Evolutionary conservation across 2,888 invertebrate species (phyloP), one percentile per base, ranked within the genome.

Genomic region (Drosophila paucipuncta): DNA sequence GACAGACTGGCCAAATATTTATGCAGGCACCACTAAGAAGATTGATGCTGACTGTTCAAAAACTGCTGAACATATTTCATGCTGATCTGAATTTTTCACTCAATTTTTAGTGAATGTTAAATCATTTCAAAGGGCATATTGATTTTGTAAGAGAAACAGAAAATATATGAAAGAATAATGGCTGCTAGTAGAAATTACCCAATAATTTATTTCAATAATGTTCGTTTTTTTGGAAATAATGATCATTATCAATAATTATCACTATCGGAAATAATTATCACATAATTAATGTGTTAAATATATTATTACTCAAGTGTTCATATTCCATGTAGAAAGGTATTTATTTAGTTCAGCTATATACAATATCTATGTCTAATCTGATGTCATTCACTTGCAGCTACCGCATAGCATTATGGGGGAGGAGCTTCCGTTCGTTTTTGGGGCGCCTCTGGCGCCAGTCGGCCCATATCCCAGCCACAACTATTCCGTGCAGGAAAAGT

Each of bases 401-500:
- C 96, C 95, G 92, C 96, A 95, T 94, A 97, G 95, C 84, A 96
- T 97, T 28, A 96, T 96, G 84, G 98, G 98, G 0, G 97, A 98
- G 92, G 98, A 98, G 92, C 92, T 98, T 89, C 96, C 97, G 1
- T 98, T 97, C 91, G 95, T 98, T 59, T 96, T 98, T 82, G 98
- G 98, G 28, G 96, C 97, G 25, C 98, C 98, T 10, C 93, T 98
- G 52, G 96, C 95, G 53, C 95, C 95, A 7, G 95, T 95, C 83
- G 95, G 96, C 83, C 96, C 96, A 85, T 96, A 96, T 83, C 95
- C 95, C 73, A 94, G 95, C 52, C 94, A 95, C 58, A 95, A 96
- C 87, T 98, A 97, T 93, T 97, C 96, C 47, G 95, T 95, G 70
- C 95, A 95, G 68, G 98, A 98, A 93, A 95, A 95, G 89, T 94